Evolutionary conservation across 2,888 invertebrate genomes (phyloP), one percentile per base, ranked within the genome.

Genomic region (Apotomis turbidana): DNA sequence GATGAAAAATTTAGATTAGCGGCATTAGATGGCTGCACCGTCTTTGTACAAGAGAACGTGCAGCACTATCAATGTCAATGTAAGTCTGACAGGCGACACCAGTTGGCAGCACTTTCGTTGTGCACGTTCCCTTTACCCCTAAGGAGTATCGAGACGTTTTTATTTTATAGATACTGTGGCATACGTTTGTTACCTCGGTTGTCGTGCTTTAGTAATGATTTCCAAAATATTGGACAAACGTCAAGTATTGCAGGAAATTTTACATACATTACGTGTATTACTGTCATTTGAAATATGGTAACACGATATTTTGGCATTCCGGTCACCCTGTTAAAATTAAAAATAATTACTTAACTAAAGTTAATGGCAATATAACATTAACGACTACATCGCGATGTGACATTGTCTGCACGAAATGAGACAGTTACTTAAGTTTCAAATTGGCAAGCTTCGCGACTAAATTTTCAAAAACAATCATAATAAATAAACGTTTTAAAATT

Each of bases 251-350:
- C 3, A 41, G 8, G 52, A 8, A 52, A 63, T 38, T 38, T 13
- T 10, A 54, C 15, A 54, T 54, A 44, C 55, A 44, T 52, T 44
- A 62, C 49, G 12, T 66, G 55, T 57, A 66, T 67, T 57, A n/a
- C 41, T 57, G 55, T 49, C 46, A 57, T 61, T 62, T 61, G 51
- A 71, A 62, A 63, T 78, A 70, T 83, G 83, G 84, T 84, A 84
- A 84, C 84, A 80, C 59, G 57, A 76, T 78, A 75, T 79, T 84
- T 87, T 87, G 88, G 87, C 82, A 84, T 83, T 81, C 78, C 77
- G 76, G 81, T 79, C 79, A 82, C 80, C 79, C 66, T 80, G 78
- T 78, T 73, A 75, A 77, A 77, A 71, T 76, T 62, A 68, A 51
- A 3, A 62, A 49, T 60, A 44, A 41, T 54, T 36, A 68, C 44